Percentiles rank a stretch among this genome's conserved stretches.
Evolutionary conservation across 2,888 invertebrate genomes (phyloP).

Genomic region (Ommatoiulus sabulosus): DNA sequence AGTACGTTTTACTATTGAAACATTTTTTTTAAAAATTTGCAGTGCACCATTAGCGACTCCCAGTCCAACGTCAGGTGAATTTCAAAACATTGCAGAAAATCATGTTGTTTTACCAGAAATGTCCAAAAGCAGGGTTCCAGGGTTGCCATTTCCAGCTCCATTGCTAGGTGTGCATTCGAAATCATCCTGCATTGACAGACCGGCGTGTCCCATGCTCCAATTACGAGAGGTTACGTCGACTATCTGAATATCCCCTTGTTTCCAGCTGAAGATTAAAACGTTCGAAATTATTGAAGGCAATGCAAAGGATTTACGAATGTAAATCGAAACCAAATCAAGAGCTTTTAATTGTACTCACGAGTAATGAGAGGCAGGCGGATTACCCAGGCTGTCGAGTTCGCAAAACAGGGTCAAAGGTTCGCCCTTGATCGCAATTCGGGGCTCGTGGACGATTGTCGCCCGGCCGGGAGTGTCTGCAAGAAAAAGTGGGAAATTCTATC

Average conservation of each 20-base stretch:
- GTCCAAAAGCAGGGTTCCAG: constrained; percentile 77
- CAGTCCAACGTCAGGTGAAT: too few relatives aligned
- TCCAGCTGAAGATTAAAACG: constrained; percentile 76
- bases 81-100: too few relatives aligned
- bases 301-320: background rate
- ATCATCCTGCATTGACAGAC: constrained; percentile 86
- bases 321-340: background rate
- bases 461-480: constrained; percentile 83
- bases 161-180: constrained; percentile 90
- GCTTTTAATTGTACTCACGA: constrained; percentile 51
- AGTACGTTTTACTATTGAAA: too few relatives aligned
- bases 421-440: constrained; percentile 83
- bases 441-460: constrained; percentile 81
- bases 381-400: constrained; percentile 83
- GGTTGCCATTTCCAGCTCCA: constrained; percentile 82
- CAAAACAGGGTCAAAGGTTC: constrained; percentile 86
- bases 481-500: background rate
- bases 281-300: background rate
- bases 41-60: too few relatives aligned
- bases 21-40: too few relatives aligned
- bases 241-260: constrained; percentile 80
- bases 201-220: constrained; percentile 85
- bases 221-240: constrained; percentile 80
- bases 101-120: constrained; percentile 72
- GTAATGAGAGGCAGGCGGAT: constrained; percentile 72